Base-by-base conservation (phyloP, 2,113 vertebrate species). In the Vidua macroura region DNA sequence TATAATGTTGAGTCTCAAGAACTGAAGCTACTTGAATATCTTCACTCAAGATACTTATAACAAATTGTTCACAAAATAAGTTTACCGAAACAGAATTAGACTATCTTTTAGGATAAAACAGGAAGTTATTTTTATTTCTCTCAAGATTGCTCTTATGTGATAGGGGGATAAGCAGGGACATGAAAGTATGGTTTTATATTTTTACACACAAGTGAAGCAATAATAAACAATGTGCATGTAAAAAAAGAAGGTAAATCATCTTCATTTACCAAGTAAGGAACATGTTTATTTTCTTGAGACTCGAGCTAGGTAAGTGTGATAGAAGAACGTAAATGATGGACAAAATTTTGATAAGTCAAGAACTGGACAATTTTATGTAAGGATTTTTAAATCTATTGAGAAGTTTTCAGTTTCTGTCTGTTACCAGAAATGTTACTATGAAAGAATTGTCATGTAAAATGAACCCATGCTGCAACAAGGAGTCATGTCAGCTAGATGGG, bases 321-420 rank as follows among this genome's bases (percentile, higher is more conserved):
- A 86, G 28, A 95, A 70, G 69, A 87, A 93, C 77, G 19, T 70
- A 92, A 95, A 90, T 62, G 46, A 85, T n/a, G 90, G 74, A 93
- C 51, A 95, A 94, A 96, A 69, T 51, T 52, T 87, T 52, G 59
- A 83, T 89, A 97, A 93, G 51, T 79, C 60, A 94, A 84, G 78
- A 83, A 84, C 62, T 72, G 51, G 24, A 79, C 67, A 91, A 80
- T 60, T 84, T 77, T 56, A 49, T 27, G 18, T 67, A 67, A 79
- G 6, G 11, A n/a, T 72, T 24, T 74, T 68, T 86, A 78, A 28
- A 63, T 31, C 37, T 86, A 27, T 53, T 33, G 44, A 49, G 39
- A 93, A 22, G 15, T 21, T 49, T 80, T 70, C 31, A 86, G 62
- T 89, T 90, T 92, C 79, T 95, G 72, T 90, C 79, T 95, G 49